phyloP scores from a whole-genome alignment of 1,140 invertebrate genomes.

The Drusus annulatus region DNA sequence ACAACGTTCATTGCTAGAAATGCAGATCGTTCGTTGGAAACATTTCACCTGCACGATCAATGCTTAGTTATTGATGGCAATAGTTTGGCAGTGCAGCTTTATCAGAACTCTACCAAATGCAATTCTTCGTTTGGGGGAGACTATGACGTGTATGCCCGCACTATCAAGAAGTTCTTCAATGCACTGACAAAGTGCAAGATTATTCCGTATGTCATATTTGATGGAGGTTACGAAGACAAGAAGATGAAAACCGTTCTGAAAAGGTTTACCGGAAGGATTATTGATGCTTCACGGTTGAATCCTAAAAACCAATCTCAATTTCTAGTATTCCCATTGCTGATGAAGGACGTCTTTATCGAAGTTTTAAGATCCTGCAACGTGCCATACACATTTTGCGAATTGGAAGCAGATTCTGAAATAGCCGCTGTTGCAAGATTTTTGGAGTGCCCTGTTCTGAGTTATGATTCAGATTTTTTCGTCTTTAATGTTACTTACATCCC shows the following conservation, averaged over 20 bases:
- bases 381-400: slow-evolving; percentile 80
- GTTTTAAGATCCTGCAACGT: slow-evolving; percentile 77
- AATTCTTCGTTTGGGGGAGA: slow-evolving; percentile 88
- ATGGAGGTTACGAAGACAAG: slow-evolving; percentile 84
- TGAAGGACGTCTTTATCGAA: slow-evolving; percentile 81
- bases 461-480: slow-evolving; percentile 94
- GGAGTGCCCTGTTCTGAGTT: slow-evolving; percentile 88
- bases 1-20: slow-evolving; percentile 84
- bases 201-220: slow-evolving; percentile 84
- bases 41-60: slow-evolving; percentile 78
- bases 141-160: slow-evolving; percentile 82
- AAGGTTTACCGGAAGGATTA: slow-evolving; percentile 77
- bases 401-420: slow-evolving; percentile 91
- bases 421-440: slow-evolving; percentile 83
- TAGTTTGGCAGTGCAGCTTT: slow-evolving; percentile 82
- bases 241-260: slow-evolving; percentile 82
- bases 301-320: slow-evolving; percentile 65
- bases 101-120: slow-evolving; percentile 74
- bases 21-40: slow-evolving; percentile 76
- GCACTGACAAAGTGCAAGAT: slow-evolving; percentile 82
- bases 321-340: slow-evolving; percentile 79
- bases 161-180: slow-evolving; percentile 80
- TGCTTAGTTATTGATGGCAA: slow-evolving; percentile 88
- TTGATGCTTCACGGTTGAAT: slow-evolving; percentile 69
- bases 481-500: slow-evolving; percentile 88